Percentiles rank a stretch among this genome's conserved stretches.
These are phyloP conservation scores for Petrocephalus zakoni DNA, from an alignment of 2,113 vertebrate genomes.

Conservation along the genomic window DNA sequence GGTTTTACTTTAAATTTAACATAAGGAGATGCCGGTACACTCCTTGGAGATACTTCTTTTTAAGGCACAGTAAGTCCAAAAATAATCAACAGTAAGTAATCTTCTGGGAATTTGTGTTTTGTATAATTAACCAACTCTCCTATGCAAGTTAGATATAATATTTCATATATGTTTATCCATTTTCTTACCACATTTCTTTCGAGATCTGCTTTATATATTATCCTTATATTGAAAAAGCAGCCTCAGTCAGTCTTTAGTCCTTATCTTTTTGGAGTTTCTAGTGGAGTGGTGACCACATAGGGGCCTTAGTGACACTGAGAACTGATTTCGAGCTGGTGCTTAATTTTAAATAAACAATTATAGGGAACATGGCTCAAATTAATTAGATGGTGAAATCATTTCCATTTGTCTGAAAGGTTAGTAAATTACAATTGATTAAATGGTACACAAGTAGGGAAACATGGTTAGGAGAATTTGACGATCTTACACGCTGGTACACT, in stretches of 20 bases:
- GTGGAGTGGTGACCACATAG: neutral
- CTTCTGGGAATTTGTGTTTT: neutral
- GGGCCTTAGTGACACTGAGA: neutral
- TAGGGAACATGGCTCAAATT: neutral
- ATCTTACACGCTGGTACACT: neutral
- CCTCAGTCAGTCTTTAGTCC: too few species aligned
- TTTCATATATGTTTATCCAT: neutral
- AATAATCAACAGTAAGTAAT: neutral
- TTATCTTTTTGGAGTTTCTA: neutral
- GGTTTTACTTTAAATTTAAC: neutral
- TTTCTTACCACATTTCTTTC: neutral
- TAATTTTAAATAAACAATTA: neutral
- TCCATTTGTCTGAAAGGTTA: neutral
- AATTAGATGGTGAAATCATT: neutral
- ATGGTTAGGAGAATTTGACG: neutral
- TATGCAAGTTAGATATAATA: neutral
- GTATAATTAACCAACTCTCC: neutral
- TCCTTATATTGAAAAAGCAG: neutral
- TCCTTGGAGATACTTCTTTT: neutral
- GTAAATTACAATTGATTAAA: constrained; percentile 1
- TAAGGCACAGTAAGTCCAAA: neutral
- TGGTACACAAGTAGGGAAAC: neutral
- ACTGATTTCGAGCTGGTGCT: neutral
- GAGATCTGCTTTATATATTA: neutral
- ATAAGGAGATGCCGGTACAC: neutral